phyloP scores from a whole-genome alignment of 2,113 vertebrate genomes.

The Alosa alosa region DNA sequence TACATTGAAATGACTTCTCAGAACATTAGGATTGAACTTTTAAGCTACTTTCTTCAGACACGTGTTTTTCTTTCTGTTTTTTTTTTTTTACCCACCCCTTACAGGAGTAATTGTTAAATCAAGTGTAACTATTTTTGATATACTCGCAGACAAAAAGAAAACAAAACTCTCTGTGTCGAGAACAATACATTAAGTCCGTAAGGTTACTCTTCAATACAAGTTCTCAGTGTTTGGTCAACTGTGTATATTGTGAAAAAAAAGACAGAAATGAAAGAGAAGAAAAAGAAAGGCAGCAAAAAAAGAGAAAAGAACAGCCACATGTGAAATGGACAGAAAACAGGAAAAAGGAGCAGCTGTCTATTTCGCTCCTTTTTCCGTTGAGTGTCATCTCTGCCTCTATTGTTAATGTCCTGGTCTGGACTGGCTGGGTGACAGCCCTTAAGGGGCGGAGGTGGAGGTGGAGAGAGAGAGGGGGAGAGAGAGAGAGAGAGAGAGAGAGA shows the following conservation, averaged over 20 bases:
- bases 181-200: not conserved
- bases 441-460: not conserved
- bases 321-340: not conserved
- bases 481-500: not conserved
- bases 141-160: not conserved
- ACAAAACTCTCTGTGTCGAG: not conserved
- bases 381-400: constrained; percentile 41
- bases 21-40: not conserved
- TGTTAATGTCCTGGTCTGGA: constrained; percentile 37
- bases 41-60: not conserved
- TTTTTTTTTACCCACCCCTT: not conserved
- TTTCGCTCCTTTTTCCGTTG: constrained; percentile 8
- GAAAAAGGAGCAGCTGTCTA: constrained; percentile 12
- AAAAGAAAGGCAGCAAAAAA: not conserved
- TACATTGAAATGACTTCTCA: not conserved
- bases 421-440: constrained; percentile 41
- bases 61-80: not conserved
- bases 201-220: constrained; percentile 9
- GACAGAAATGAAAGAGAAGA: not conserved
- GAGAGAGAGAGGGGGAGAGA: not conserved
- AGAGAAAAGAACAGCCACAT: not conserved
- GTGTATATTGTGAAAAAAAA: not conserved
- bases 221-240: constrained; percentile 4
- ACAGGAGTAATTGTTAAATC: not conserved
- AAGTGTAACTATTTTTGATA: not conserved